Conservation (phyloP, 2,888 invertebrate genomes). For the Nebria salina region DNA sequence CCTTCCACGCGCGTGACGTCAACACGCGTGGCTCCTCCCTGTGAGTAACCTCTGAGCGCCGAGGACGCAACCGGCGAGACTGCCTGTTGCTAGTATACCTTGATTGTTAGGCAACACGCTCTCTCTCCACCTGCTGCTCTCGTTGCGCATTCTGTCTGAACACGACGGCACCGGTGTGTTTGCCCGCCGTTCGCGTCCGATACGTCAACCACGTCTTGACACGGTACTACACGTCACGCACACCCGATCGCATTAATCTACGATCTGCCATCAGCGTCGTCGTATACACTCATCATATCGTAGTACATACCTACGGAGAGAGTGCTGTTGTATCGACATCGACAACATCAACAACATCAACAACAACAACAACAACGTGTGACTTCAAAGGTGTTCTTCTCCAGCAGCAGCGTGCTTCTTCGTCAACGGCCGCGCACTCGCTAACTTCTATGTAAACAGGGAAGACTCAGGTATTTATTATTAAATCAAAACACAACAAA, state of each 20-base stretch:
- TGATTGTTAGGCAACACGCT: conserved; percentile 51
- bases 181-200: conserved; percentile 20
- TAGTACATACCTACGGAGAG: not conserved
- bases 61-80: conserved; percentile 56
- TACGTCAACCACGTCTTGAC: conserved; percentile 11
- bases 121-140: conserved; percentile 48
- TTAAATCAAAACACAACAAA: not conserved
- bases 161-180: conserved; percentile 25
- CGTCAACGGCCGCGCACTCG: not conserved
- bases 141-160: conserved; percentile 16
- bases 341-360: not conserved
- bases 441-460: conserved; percentile 21
- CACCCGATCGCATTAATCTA: conserved; percentile 2
- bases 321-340: conserved; percentile 6
- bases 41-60: conserved; percentile 42
- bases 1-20: conserved; percentile 60
- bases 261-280: not conserved
- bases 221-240: conserved; percentile 22
- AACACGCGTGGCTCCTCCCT: conserved; percentile 59
- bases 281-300: not conserved
- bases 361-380: not conserved
- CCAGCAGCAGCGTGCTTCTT: not conserved
- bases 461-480: conserved; percentile 31
- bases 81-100: conserved; percentile 64
- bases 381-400: not conserved